Evolutionary conservation across 2,113 vertebrate genomes (phyloP), one percentile per base, ranked within the genome.

Genomic region (Illadopsis cleaveri): DNA sequence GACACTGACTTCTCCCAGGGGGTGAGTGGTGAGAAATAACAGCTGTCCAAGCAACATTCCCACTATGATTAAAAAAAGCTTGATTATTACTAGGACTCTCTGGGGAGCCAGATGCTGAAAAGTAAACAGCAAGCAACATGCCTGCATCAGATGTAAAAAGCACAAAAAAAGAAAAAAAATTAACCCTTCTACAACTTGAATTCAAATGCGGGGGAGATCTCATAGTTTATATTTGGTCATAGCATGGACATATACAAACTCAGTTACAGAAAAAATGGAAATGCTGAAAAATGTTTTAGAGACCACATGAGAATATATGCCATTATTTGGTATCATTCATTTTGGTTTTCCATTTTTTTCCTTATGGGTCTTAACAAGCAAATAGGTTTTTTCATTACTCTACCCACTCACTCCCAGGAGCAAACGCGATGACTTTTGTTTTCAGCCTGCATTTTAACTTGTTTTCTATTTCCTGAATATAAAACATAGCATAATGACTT

Each of bases 171-270:
- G 81, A 6, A 82, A 91, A 56, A 51, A 73, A 95, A 72, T 5
- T 60, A 86, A 73, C 6, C 23, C 48, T 95, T 90, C 92, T 77
- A 73, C 40, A 77, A 54, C 66, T 91, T 77, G 28, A 90, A 95
- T 91, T 92, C 76, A 94, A 97, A 76, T 37, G 21, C 19, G 95
- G 61, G 51, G 5, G 53, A 97, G 89, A 94, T 82, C 62, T 96
- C 75, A 53, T 83, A 90, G 57, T n/a, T 97, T 98, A 96, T 98
- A 97, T 97, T 98, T 97, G 91, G 75, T 95, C 94, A 88, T 60
- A 93, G 86, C 83, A 95, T 84, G 82, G 95, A 97, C 91, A 97
- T 86, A 97, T 92, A 98, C 27, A 40, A 91, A 97, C 17, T 94
- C 89, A 56, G 82, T 97, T 90, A 97, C 90, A 97, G 73, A 94